A percentile compares a stretch with the other conserved stretches of the same genome.
Conservation (phyloP, 2,888 invertebrate genomes). For the Stenichneumon culpator region DNA sequence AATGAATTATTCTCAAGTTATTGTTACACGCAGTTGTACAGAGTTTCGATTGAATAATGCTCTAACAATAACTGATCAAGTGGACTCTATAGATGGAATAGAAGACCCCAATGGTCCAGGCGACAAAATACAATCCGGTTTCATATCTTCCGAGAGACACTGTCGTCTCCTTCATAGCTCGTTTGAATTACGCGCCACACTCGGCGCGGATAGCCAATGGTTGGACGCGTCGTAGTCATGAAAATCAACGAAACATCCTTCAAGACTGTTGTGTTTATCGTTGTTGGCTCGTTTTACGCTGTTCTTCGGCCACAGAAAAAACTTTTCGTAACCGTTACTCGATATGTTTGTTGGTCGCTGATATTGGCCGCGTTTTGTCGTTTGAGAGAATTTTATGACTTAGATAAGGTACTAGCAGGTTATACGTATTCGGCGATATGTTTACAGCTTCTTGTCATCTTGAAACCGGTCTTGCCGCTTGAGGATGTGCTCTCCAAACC, state of each 20-base stretch:
- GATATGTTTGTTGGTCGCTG: too few species aligned
- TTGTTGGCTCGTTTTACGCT: background rate
- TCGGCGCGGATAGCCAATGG: slow-evolving; percentile 15
- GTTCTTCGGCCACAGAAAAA: too few species aligned
- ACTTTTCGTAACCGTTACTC: too few species aligned
- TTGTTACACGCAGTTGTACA: background rate
- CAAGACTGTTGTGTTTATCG: background rate
- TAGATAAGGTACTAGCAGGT: too few species aligned
- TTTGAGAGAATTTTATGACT: too few species aligned
- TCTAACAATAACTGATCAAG: slow-evolving; percentile 86
- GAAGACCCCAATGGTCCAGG: slow-evolving; percentile 87
- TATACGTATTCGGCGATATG: too few species aligned
- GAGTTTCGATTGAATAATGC: background rate
- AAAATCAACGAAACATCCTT: slow-evolving; percentile 17
- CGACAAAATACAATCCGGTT: slow-evolving; percentile 85
- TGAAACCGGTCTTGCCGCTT: too few species aligned
- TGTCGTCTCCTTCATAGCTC: slow-evolving; percentile 52
- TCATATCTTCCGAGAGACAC: slow-evolving; percentile 81
- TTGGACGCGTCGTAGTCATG: background rate
- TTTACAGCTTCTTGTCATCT: too few species aligned
- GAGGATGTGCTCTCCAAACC: too few species aligned
- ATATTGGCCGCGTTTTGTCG: too few species aligned
- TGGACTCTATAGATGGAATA: slow-evolving; percentile 87
- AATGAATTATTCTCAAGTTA: background rate
- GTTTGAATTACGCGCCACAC: slow-evolving; percentile 53